phyloP scores from a whole-genome alignment of 2,797 vertebrate species.

The Etheostoma nigrum region DNA sequence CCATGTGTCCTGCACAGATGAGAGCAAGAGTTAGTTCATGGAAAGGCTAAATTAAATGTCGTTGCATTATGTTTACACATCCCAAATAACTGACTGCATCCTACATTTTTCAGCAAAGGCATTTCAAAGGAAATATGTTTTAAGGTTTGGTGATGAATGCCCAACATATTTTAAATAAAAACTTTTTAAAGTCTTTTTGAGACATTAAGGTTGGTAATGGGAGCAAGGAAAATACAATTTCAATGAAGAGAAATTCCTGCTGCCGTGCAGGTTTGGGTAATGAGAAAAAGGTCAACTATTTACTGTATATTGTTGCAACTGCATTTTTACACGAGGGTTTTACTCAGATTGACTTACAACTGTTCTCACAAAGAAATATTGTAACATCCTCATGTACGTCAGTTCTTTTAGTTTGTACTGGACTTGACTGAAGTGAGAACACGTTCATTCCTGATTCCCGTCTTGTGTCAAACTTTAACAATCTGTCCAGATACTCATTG shows the following conservation, averaged over 20 bases:
- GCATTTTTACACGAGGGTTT: neutral
- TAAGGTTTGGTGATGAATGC: conserved; percentile 5
- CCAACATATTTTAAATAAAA: conserved; percentile 5
- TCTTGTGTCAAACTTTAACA: conserved; percentile 10
- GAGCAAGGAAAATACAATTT: neutral
- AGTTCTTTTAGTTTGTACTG: neutral
- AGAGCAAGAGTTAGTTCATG: conserved; percentile 17
- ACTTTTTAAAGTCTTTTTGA: neutral
- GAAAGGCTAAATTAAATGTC: conserved; percentile 32
- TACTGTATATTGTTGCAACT: neutral
- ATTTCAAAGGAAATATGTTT: neutral
- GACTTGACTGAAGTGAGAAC: neutral
- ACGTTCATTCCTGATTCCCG: conserved; percentile 1
- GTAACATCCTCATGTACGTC: neutral
- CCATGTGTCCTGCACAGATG: conserved; percentile 45
- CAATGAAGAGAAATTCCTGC: neutral
- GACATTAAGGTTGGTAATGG: neutral
- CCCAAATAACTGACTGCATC: conserved; percentile 1
- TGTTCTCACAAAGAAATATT: neutral
- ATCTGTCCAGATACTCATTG: conserved; percentile 22
- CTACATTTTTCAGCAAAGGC: neutral
- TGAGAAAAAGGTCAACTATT: neutral
- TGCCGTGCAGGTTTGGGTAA: neutral
- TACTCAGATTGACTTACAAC: neutral
- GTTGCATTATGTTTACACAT: conserved; percentile 27